Evolutionary conservation across 2,113 vertebrate species (phyloP), one percentile per base, ranked within the genome.

Genomic region (Polypterus senegalus): DNA sequence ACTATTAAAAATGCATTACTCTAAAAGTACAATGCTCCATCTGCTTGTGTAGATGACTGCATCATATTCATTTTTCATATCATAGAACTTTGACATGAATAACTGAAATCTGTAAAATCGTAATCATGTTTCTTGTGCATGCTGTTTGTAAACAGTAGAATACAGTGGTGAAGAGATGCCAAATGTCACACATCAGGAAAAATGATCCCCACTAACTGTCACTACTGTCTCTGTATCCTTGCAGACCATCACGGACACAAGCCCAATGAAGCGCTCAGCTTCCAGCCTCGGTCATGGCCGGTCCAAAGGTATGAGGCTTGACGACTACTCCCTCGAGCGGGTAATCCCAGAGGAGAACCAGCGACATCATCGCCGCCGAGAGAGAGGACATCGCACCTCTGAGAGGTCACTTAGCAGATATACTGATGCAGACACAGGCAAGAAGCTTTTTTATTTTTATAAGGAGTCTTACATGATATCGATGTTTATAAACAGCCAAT

Each of bases 391-490:
- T 65, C 86, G 88, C 3, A 57, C 89, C 44, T 92, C 92, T 0
- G 89, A 96, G 74, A 87, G 88, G 64, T 94, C 93, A 4, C 81
- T 94, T 58, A 88, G 89, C 70, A 85, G 90, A 76, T 93, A 91
- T 74, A 90, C 90, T 0, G 92, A 96, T 3, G 84, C 89, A n/a
- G 92, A 94, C 76, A 93, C 92, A 75, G 92, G 92, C 93, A 66
- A 74, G 72, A 8, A 7, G 49, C 49, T 51, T 8, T 27, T 27
- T 27, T 27, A 27, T 27, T 27, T 27, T 27, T 27, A 27, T 27
- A 27, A 27, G 27, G 27, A 27, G 27, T 27, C 27, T 27, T 27
- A 27, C 27, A 27, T 27, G 27, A 27, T 27, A 27, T 27, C 2
- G 27, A 27, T 27, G 27, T 27, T 27, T 27, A 27, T 27, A 27